Base-by-base conservation (phyloP, 2,888 invertebrate genomes). In the Siphlonurus alternatus region DNA sequence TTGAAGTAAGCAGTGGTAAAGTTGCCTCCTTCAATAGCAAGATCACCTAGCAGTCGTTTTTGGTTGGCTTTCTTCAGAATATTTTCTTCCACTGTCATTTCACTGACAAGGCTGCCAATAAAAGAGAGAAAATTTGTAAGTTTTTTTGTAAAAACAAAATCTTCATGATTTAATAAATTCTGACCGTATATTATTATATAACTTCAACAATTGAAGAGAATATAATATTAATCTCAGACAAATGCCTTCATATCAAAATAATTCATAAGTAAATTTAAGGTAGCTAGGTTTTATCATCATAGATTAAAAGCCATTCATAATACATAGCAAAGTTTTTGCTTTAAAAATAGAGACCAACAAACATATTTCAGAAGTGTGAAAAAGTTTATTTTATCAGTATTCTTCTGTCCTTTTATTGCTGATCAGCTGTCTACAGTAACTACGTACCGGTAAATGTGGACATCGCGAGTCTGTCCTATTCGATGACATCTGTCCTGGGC, bases 21-120 rank as follows among this genome's bases (percentile, higher is more conserved):
- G 78, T 95, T 96, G 7, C 98, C 99, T 69, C 93, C 95, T 78
- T 99, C 99, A 73, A 99, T 99, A 61, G 99, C 97, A 73, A 98
- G 83, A 77, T 96, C 93, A 63, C 96, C 96, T 25, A 99, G 83
- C 74, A 94, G 80, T 67, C 96, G 83, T 77, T 99, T 99, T 77
- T 99, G 97, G 76, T 93, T 93, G 2, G 99, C 99, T 77, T 99
- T 99, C 78, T 95, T 96, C 72, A 99, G 78, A 71, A 99, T 99
- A 78, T 99, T 99, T 77, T 99, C 99, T 80, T 99, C 99, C 59
- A 99, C 91, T 10, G 99, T 98, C 77, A 87, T 89, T 75, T 96
- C 93, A 74, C 96, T 95, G 66, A 99, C 91, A 71, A 99, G 81
- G 67, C 98, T 89, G 69, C 20, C 75, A 73, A 63, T 65, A 64